Base-by-base conservation (phyloP, 2,113 vertebrate genomes). In the Platichthys stellatus region DNA sequence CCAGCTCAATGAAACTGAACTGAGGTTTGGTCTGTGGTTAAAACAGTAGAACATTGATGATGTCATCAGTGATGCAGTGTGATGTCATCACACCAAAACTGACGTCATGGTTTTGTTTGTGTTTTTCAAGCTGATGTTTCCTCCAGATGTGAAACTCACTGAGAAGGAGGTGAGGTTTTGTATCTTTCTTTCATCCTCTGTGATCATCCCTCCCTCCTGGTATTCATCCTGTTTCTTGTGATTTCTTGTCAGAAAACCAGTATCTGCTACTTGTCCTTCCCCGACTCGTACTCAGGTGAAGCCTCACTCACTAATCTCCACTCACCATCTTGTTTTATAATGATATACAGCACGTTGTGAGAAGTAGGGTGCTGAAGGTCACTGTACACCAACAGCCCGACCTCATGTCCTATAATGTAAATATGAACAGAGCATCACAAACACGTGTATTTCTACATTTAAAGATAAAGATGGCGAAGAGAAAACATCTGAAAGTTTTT, bases 221-320 rank as follows among this genome's bases (percentile, higher is more conserved):
- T 15, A 47, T 63, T 57, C 35, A 20, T 15, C 10, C 2, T 45
- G 35, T 23, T 58, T 20, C 1, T 75, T 65, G 8, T 67, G 14
- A 2, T 54, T 0, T 74, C 15, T 65, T 65, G 20, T 10, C 92
- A 99, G 98, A 99, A 97, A 94, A 97, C 94, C 40, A 98, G 94
- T 87, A 96, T 99, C 87, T 99, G 98, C 92, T 99, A 97, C 92
- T 87, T 99, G 88, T 95, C 98, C 61, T 99, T 99, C 81, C 98
- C 98, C 0, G 97, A 99, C 93, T 99, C 98, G 0, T 98, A 98
- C 91, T 99, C 98, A 89, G 97, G 97, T 99, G 88, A 92, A 69
- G 13, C 13, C 40, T 43, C 40, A 43, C 40, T 43, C 0, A 43
- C 40, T 43, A 11, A 13, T 43, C 40, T 13, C 40, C 12, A 28